Conservation (phyloP, 2,888 invertebrate species). For the Tipula lateralis region DNA sequence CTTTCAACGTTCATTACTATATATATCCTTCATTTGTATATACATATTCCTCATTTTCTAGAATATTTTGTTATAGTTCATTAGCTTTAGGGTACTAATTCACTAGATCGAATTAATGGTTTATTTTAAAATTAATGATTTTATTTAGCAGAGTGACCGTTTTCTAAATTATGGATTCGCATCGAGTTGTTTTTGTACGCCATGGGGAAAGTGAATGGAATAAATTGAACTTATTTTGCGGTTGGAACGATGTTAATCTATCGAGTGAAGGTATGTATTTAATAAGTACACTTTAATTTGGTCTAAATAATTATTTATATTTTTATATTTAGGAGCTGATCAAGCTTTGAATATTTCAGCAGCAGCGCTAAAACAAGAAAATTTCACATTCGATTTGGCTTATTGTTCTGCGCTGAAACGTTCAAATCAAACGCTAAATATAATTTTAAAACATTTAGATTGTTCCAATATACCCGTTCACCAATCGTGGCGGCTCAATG, state of each 20-base stretch:
- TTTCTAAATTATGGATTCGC: neutral
- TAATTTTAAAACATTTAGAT: constrained; percentile 63
- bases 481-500: constrained; percentile 81
- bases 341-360: constrained; percentile 41
- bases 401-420: constrained; percentile 78
- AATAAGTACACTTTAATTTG: neutral
- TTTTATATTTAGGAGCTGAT: constrained; percentile 40
- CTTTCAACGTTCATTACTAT: too few relatives aligned
- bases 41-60: too few relatives aligned
- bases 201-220: constrained; percentile 77
- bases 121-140: too few relatives aligned
- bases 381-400: constrained; percentile 73
- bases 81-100: too few relatives aligned
- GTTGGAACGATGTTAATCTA: constrained; percentile 68
- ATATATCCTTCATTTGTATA: too few relatives aligned
- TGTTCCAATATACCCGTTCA: constrained; percentile 64
- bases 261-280: constrained; percentile 59
- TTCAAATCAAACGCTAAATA: constrained; percentile 69
- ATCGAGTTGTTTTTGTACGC: constrained; percentile 62
- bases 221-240: constrained; percentile 68
- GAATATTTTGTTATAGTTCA: too few relatives aligned
- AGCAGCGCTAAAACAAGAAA: constrained; percentile 70
- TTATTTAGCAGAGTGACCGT: too few relatives aligned
- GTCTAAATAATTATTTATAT: neutral
- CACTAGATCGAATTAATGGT: too few relatives aligned